Conservation (phyloP, 2,888 invertebrate genomes). For the Portevinia maculata region DNA sequence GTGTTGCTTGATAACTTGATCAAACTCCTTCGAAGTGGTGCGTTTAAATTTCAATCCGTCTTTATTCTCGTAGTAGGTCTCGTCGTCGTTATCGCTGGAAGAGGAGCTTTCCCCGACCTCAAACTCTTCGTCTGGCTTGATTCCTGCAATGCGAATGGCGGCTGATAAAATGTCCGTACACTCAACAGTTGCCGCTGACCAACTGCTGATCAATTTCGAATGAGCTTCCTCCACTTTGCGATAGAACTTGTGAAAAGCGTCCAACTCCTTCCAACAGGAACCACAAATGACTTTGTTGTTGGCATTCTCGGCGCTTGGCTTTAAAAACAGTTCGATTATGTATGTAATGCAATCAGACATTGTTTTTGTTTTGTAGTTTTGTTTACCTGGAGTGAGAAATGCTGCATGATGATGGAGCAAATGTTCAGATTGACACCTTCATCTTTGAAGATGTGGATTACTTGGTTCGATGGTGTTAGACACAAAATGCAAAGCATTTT, state of each 20-base stretch:
- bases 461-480: neutral
- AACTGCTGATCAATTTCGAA: slow-evolving; percentile 17
- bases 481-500: slow-evolving; percentile 54
- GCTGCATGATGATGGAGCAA: slow-evolving; percentile 76
- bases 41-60: neutral
- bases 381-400: slow-evolving; percentile 76
- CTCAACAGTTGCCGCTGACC: slow-evolving; percentile 20
- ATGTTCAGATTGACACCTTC: slow-evolving; percentile 65
- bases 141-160: slow-evolving; percentile 30
- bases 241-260: slow-evolving; percentile 78
- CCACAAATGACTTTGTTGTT: slow-evolving; percentile 72
- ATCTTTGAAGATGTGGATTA: slow-evolving; percentile 36
- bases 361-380: neutral
- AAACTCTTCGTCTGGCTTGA: slow-evolving; percentile 23
- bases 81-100: slow-evolving; percentile 2
- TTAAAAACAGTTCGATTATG: neutral
- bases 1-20: slow-evolving; percentile 72
- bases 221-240: slow-evolving; percentile 76
- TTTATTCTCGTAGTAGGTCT: slow-evolving; percentile 5
- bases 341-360: too few relatives aligned
- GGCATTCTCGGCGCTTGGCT: neutral
- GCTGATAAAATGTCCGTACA: slow-evolving; percentile 27
- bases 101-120: slow-evolving; percentile 13
- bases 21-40: slow-evolving; percentile 42
- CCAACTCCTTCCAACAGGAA: slow-evolving; percentile 77